Conservation (phyloP, 2,113 vertebrate species). For the Poeciliopsis turrubarensis region DNA sequence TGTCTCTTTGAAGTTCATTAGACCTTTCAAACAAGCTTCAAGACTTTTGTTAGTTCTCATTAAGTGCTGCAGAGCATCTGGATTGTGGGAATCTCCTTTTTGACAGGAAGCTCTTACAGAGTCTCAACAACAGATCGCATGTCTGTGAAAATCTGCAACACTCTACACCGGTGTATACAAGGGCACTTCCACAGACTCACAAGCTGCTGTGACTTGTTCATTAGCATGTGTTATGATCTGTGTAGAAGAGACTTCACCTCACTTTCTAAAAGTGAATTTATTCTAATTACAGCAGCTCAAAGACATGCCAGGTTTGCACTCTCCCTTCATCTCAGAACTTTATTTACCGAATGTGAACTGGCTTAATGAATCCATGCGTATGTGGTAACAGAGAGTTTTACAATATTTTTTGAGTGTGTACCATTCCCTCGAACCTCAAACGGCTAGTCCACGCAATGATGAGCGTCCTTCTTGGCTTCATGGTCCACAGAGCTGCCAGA, state of each 20-base stretch:
- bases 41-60: constrained; percentile 22
- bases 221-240: background rate
- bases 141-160: constrained; percentile 39
- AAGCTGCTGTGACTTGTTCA: constrained; percentile 36
- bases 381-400: constrained; percentile 12
- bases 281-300: background rate
- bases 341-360: constrained; percentile 16
- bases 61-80: constrained; percentile 22
- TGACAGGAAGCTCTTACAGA: constrained; percentile 34
- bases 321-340: constrained; percentile 7
- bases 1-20: background rate
- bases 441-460: constrained; percentile 3
- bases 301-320: constrained; percentile 1
- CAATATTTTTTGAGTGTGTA: constrained; percentile 31
- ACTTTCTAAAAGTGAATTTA: background rate
- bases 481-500: constrained; percentile 29
- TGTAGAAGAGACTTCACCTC: background rate
- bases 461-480: background rate
- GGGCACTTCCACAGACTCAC: constrained; percentile 25
- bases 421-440: background rate
- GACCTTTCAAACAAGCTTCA: background rate
- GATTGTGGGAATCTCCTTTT: constrained; percentile 50
- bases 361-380: constrained; percentile 15
- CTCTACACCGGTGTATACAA: constrained; percentile 45
- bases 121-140: constrained; percentile 31